These are phyloP conservation scores for Rhea pennata DNA, from an alignment of 2,113 vertebrate species.

Conservation along the genomic window DNA sequence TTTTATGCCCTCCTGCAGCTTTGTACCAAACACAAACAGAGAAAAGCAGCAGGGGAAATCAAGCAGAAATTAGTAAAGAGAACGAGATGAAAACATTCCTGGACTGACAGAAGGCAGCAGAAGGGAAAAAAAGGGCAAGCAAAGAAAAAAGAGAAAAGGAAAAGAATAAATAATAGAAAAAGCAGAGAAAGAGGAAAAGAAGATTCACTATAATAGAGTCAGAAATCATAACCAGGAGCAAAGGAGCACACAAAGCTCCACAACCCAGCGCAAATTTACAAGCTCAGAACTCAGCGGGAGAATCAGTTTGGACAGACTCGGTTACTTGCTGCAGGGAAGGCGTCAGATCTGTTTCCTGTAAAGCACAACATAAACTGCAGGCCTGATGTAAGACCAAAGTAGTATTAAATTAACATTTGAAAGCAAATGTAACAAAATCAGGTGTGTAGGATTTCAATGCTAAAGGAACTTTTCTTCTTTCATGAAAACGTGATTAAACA, in stretches of 20 bases:
- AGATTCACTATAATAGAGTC: neutral
- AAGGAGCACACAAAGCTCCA: conserved; percentile 5
- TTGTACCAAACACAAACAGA: conserved; percentile 17
- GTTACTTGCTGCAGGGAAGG: conserved; percentile 29
- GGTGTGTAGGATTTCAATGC: neutral
- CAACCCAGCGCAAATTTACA: conserved; percentile 36
- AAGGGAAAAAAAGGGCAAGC: neutral
- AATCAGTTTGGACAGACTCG: conserved; percentile 46
- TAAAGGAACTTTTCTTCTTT: neutral
- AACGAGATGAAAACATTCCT: conserved; percentile 23
- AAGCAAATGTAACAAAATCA: neutral
- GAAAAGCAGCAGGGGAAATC: conserved; percentile 47
- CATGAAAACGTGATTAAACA: neutral
- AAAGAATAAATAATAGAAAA: neutral
- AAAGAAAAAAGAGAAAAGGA: neutral
- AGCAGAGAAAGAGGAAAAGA: neutral
- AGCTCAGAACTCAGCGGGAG: conserved; percentile 36
- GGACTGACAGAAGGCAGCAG: conserved; percentile 5
- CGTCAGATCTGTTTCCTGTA: neutral
- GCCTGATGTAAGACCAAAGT: neutral
- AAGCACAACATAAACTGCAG: conserved; percentile 3
- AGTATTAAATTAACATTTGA: conserved; percentile 21
- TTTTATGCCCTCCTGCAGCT: conserved; percentile 45
- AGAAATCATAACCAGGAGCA: neutral
- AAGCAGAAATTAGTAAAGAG: conserved; percentile 44